These are phyloP conservation scores for Camponotus pennsylvanicus DNA, from an alignment of 1,140 invertebrate genomes.

Conservation along the genomic window DNA sequence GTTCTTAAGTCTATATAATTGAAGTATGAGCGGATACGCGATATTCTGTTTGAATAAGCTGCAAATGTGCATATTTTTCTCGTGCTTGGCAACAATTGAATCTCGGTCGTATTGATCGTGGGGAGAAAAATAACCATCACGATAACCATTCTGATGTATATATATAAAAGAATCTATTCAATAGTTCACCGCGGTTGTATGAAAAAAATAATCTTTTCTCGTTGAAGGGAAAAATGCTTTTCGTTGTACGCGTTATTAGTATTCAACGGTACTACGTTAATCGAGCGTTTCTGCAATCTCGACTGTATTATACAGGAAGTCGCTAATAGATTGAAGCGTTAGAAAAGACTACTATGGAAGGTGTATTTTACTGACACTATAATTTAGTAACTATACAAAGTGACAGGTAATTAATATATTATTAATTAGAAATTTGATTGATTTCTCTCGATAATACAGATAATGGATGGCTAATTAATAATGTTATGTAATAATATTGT, in stretches of 20 bases:
- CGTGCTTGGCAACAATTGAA: not conserved
- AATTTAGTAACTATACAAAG: not conserved
- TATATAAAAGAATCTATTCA: slow-evolving; percentile 54
- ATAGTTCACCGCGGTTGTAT: not conserved
- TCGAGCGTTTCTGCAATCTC: slow-evolving; percentile 1
- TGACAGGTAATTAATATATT: slow-evolving; percentile 14
- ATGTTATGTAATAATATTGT: slow-evolving; percentile 1
- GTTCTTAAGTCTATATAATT: not conserved
- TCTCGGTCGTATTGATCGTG: slow-evolving; percentile 51
- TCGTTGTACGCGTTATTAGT: not conserved
- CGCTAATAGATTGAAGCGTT: not conserved
- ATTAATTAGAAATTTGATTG: slow-evolving; percentile 32
- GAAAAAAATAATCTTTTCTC: slow-evolving; percentile 12
- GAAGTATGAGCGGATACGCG: not conserved
- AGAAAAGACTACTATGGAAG: not conserved
- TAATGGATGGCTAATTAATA: not conserved
- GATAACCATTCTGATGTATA: slow-evolving; percentile 49
- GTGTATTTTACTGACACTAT: not conserved
- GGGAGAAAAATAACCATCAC: slow-evolving; percentile 52
- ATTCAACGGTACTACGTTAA: not conserved
- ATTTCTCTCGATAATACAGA: not conserved
- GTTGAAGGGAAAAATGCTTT: slow-evolving; percentile 30
- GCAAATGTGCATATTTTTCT: not conserved
- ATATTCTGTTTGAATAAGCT: not conserved
- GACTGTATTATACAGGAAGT: not conserved